These are phyloP conservation scores for Hippocampus comes DNA, from an alignment of 2,113 vertebrate species.

Conservation along the genomic window DNA sequence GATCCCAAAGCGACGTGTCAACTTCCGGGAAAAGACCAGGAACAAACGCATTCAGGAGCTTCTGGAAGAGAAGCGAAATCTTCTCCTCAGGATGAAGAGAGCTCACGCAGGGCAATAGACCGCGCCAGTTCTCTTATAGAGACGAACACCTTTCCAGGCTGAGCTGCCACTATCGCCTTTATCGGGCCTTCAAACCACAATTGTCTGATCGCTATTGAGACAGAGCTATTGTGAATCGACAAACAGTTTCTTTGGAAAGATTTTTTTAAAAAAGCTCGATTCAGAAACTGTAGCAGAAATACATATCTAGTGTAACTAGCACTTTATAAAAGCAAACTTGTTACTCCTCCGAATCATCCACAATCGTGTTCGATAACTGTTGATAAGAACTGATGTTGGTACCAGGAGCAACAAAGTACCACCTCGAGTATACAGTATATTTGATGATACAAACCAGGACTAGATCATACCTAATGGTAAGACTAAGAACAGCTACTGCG, in stretches of 20 bases:
- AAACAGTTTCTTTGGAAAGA: conserved; percentile 25
- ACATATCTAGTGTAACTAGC: conserved; percentile 26
- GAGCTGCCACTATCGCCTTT: conserved; percentile 28
- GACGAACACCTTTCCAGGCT: conserved; percentile 57
- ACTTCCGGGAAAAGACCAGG: conserved; percentile 81
- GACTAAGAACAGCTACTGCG: conserved; percentile 1
- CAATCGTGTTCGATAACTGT: conserved; percentile 11
- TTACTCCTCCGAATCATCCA: conserved; percentile 26
- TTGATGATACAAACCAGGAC: conserved; percentile 21
- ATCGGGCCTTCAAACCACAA: conserved; percentile 24
- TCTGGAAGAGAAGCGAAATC: conserved; percentile 85
- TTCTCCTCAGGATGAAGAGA: conserved; percentile 78
- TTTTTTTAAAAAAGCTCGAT: conserved; percentile 14
- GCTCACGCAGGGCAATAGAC: conserved; percentile 54
- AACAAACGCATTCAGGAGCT: conserved; percentile 95
- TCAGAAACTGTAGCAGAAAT: conserved; percentile 27
- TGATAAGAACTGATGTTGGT: conserved; percentile 19
- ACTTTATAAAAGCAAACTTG: conserved; percentile 34
- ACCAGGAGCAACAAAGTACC: conserved; percentile 20
- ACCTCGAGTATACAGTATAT: conserved; percentile 17
- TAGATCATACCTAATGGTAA: conserved; percentile 12
- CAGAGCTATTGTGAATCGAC: conserved; percentile 8
- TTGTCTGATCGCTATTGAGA: conserved; percentile 18
- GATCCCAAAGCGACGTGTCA: conserved; percentile 78
- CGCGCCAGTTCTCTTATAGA: conserved; percentile 80